Conservation (phyloP, 2,888 invertebrate genomes). For the Zygogramma bicolorata region DNA sequence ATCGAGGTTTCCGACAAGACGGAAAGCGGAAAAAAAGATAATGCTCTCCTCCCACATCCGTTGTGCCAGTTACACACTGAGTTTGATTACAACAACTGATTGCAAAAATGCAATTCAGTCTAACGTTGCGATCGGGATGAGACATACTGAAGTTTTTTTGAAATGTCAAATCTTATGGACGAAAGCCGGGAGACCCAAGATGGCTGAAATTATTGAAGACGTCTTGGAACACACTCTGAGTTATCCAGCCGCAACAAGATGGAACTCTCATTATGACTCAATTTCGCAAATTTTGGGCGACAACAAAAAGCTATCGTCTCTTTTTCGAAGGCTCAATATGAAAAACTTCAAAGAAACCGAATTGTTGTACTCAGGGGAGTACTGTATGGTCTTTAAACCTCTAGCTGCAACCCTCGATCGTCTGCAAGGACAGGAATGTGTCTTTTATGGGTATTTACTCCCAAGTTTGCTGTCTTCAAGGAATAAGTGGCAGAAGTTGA, state of each 20-base stretch:
- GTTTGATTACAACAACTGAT: constrained; percentile 39
- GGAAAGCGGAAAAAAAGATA: constrained; percentile 1
- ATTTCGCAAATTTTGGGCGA: constrained; percentile 33
- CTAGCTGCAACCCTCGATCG: constrained; percentile 11
- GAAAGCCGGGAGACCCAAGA: constrained; percentile 34
- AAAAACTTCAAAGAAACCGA: neutral
- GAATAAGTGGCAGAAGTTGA: constrained; percentile 9
- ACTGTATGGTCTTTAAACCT: constrained; percentile 18
- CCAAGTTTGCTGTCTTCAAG: constrained; percentile 15
- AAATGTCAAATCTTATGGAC: constrained; percentile 40
- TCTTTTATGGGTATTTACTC: constrained; percentile 14
- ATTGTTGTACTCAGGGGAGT: constrained; percentile 20
- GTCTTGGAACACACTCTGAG: constrained; percentile 34
- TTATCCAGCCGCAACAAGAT: constrained; percentile 35
- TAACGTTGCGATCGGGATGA: constrained; percentile 23
- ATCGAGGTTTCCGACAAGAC: neutral
- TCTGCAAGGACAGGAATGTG: constrained; percentile 13
- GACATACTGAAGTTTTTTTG: constrained; percentile 26
- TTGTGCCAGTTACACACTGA: constrained; percentile 38
- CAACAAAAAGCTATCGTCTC: constrained; percentile 22
- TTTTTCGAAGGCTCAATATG: neutral
- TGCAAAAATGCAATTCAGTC: constrained; percentile 33
- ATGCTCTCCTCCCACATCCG: neutral
- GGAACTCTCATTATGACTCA: constrained; percentile 38
- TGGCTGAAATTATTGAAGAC: constrained; percentile 31